Base-by-base conservation (phyloP, 37 sponge, comb jelly and placozoan species). In the Petrosia ficiformis region DNA sequence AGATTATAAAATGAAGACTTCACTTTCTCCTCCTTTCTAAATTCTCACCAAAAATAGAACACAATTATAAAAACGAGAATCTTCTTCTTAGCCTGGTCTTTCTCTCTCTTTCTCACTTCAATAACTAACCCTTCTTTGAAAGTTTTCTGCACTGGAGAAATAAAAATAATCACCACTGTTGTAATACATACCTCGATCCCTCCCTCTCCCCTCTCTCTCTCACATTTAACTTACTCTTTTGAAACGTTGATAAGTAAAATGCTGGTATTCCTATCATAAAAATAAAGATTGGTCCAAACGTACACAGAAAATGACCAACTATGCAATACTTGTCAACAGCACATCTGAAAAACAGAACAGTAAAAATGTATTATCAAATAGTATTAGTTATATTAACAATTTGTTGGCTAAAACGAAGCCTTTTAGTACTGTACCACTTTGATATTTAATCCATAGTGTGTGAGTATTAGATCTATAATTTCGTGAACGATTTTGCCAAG, bases 221-320 rank as follows among this genome's bases (percentile, higher is more conserved):
- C n/a, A n/a, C n/a, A n/a, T n/a, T n/a, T n/a, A n/a, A n/a, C n/a
- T 61, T 5, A 83, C 83, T 83, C 54, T 83, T 67, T 68, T 36
- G 75, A 73, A 76, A 75, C 41, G 76, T 83, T 39, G 83, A 83
- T 34, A 75, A 16, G 60, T 83, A 83, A 64, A 83, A 83, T 0
- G 75, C 22, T 10, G 83, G 83, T 48, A 83, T 42, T 1, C 76
- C 76, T 34, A 60, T 35, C 76, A 83, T 75, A 68, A 83, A 76
- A 70, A 83, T 59, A 1, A 59, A 19, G 48, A 83, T 75, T 0
- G 83, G 83, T 16, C 83, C 83, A 6, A 75, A 30, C 3, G 83
- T 76, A 63, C 77, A 75, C 42, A 75, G 25, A 38, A 83, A 83
- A 44, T 83, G 83, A 39, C 77, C 67, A 48, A 83, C 76, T 34